phyloP scores from a whole-genome alignment of 2,797 vertebrate genomes.

The Muscicapa comitata region DNA sequence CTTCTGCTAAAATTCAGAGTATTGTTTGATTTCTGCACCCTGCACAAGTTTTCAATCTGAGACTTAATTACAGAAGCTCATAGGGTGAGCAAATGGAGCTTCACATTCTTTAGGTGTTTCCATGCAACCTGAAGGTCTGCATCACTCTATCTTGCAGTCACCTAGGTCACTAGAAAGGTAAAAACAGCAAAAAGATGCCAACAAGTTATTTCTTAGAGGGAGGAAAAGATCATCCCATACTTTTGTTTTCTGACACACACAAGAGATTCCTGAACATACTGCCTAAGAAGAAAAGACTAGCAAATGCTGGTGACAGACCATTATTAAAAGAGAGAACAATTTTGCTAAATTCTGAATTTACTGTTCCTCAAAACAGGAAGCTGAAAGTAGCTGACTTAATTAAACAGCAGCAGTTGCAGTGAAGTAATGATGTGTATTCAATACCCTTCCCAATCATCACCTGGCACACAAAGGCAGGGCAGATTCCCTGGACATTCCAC shows the following conservation, averaged over 20 bases:
- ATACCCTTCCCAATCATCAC: neutral
- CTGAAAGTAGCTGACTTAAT: neutral
- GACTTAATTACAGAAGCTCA: neutral
- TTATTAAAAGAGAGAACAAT: neutral
- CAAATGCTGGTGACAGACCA: neutral
- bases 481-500: neutral
- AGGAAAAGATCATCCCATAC: neutral
- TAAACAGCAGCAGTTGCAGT: neutral
- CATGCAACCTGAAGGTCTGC: neutral
- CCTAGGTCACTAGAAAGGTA: neutral
- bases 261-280: neutral
- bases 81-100: neutral
- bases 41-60: neutral
- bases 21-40: neutral
- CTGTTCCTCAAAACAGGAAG: neutral
- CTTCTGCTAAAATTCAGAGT: neutral
- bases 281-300: neutral
- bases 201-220: neutral
- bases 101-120: neutral
- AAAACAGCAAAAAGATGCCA: neutral
- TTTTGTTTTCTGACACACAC: neutral
- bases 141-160: neutral
- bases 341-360: neutral
- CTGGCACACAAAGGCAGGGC: neutral
- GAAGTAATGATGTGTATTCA: neutral